Conservation (phyloP, 2,888 invertebrate genomes). For the Drosophila tanythrix region DNA sequence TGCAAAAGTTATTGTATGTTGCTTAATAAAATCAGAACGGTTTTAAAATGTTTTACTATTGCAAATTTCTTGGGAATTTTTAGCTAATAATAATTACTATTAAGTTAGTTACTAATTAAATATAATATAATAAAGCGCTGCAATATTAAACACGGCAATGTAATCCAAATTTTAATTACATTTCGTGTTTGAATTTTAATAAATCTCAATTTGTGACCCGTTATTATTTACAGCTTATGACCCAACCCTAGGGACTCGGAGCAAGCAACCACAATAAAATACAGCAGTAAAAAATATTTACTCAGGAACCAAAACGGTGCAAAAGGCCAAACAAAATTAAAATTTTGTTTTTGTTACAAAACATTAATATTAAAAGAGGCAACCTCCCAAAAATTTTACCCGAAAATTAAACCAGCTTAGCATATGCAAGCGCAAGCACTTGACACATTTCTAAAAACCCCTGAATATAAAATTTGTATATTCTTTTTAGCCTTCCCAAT, state of each 20-base stretch:
- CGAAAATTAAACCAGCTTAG: conserved; percentile 37
- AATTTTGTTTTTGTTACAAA: conserved; percentile 21
- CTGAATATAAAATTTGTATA: not conserved
- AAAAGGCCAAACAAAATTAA: conserved; percentile 27
- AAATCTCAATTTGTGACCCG: conserved; percentile 11
- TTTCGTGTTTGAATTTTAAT: conserved; percentile 20
- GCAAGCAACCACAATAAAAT: conserved; percentile 27
- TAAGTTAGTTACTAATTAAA: not conserved
- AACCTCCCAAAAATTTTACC: conserved; percentile 10
- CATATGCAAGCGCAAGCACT: conserved; percentile 46
- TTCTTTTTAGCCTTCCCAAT: conserved; percentile 37
- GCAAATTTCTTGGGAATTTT: too few relatives aligned
- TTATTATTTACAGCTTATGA: conserved; percentile 24
- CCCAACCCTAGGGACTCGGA: conserved; percentile 1
- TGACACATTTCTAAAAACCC: conserved; percentile 39
- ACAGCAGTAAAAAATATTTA: conserved; percentile 23
- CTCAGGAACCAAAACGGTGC: conserved; percentile 14
- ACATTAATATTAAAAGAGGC: conserved; percentile 23
- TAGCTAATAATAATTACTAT: not conserved
- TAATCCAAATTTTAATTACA: conserved; percentile 31
- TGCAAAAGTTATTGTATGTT: not conserved
- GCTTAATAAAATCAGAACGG: not conserved
- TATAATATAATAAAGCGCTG: not conserved
- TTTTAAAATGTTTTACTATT: not conserved
- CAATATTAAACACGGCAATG: not conserved